Conservation (phyloP, 2,113 vertebrate species). For the Trematomus loennbergii region DNA sequence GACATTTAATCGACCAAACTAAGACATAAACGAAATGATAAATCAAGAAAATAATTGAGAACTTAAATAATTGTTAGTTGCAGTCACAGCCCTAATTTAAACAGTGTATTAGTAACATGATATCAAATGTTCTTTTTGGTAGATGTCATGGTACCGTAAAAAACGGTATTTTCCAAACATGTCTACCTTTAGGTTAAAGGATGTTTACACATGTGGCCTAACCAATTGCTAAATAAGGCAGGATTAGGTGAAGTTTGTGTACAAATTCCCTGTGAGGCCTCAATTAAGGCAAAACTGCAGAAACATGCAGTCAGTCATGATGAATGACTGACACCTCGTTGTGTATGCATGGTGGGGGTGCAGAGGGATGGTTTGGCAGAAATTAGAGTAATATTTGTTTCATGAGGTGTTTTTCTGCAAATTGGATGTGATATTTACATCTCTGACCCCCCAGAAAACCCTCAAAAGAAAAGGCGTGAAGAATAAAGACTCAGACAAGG, state of each 20-base stretch:
- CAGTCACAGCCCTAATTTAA: too few relatives aligned
- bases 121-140: too few relatives aligned
- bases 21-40: too few relatives aligned
- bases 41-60: too few relatives aligned
- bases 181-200: too few relatives aligned
- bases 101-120: too few relatives aligned
- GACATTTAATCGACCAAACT: too few relatives aligned
- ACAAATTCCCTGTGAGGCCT: background rate
- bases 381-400: background rate
- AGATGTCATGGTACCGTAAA: too few relatives aligned
- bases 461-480: background rate
- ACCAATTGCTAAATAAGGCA: background rate
- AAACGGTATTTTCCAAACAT: too few relatives aligned
- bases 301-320: constrained; percentile 16
- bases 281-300: background rate
- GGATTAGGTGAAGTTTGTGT: background rate
- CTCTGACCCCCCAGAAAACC: background rate
- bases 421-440: background rate
- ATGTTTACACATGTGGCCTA: background rate
- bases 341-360: background rate
- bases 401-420: background rate
- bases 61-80: too few relatives aligned
- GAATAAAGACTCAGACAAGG: constrained; percentile 26
- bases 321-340: constrained; percentile 22
- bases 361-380: background rate